Base-by-base conservation (phyloP, 2,113 vertebrate species). In the Cinclus mexicanus region DNA sequence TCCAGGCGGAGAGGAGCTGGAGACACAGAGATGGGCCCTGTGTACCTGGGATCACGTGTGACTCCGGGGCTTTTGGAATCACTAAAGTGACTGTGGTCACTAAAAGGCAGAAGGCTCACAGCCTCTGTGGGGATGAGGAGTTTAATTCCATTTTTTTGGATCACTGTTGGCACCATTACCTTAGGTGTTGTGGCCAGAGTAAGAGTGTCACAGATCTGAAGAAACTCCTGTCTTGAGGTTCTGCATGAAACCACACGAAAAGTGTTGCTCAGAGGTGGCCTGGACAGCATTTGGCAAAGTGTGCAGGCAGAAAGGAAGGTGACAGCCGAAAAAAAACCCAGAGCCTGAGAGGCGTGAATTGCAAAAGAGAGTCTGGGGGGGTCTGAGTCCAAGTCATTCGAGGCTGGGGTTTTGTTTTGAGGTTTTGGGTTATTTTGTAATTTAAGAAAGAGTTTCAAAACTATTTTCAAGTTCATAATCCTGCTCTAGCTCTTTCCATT, bases 21-120 rank as follows among this genome's bases (percentile, higher is more conserved):
- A 41, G 60, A 28, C 1, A 4, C 3, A 5, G 74, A 70, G 47
- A 15, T 41, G 33, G 41, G 17, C 67, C 14, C 23, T 39, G 2
- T 11, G 5, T 15, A 3, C 1, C 1, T 49, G 79, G 25, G 20
- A 68, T 77, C 78, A 44, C 0, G 0, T 3, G 1, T 44, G 37
- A 52, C 23, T 70, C 26, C 41, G 25, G 37, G 41, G 46, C 47
- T 25, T 47, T 39, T 59, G 57, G 57, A 71, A 31, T 53, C 42
- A 57, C 20, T 67, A 6, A 42, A 12, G 23, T 21, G 47, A 29
- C 25, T 14, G 14, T n/a, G 29, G 29, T 71, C 61, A 61, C 63
- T 63, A 22, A 37, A 53, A 68, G 39, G 17, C 53, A 55, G 61
- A 53, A 80, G 72, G 44, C 35, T 68, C 25, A 28, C 28, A 72